Base-by-base conservation (phyloP, 2,113 vertebrate species). In the Myrmecophaga tridactyla region DNA sequence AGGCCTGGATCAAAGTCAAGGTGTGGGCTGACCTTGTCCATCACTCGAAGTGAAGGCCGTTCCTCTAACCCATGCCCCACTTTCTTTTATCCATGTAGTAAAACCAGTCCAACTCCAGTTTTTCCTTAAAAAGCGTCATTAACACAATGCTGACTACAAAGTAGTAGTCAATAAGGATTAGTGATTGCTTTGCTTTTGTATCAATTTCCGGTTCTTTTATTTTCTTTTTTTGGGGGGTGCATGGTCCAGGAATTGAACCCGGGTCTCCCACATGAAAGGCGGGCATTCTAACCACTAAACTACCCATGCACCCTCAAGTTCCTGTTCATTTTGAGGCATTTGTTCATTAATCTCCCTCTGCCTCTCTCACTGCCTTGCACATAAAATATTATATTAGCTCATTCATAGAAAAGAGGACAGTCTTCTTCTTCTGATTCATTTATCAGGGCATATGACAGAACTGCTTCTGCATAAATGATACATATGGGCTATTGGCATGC, bases 11-110 rank as follows among this genome's bases (percentile, higher is more conserved):
- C 3, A 20, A 60, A 41, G 6, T 86, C 46, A 34, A 65, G 43
- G 12, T 8, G 1, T 46, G 5, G 87, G 53, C 6, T 9, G 0
- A 12, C 27, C 58, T 31, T 7, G 20, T 2, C 27, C 9, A 7
- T 69, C 10, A 51, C 29, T 53, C n/a, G 58, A 9, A 62, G 4
- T 25, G 41, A 69, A 48, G 20, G 3, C 21, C 65, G 67, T 4
- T 39, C 8, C 8, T 11, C n/a, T 8, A 18, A 34, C 11, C 23
- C 48, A 36, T 0, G 67, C 2, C 9, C 46, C 6, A 27, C 9
- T 3, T 23, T 85, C n/a, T 67, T 67, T 67, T 67, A 48, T 51
- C 51, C 21, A 70, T 1, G 1, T 13, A 27, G 36, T 75, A 46
- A 56, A 67, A 58, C 2, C 2, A 5, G 20, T 41, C n/a, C 43